Evolutionary conservation across 2,888 invertebrate genomes (phyloP), one percentile per base, ranked within the genome.

Genomic region (Agrilus mali): DNA sequence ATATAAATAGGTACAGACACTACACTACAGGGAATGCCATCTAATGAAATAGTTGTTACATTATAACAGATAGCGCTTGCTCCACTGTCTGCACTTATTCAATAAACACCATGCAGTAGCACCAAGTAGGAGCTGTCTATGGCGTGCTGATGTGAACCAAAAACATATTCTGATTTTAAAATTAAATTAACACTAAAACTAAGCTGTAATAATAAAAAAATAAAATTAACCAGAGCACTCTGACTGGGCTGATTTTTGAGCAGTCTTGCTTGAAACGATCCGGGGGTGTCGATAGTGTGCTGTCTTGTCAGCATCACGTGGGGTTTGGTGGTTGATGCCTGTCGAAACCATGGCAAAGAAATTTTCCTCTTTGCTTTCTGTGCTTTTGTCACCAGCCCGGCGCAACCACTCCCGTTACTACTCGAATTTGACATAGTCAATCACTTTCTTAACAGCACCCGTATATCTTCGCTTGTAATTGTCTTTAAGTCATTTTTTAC

Each of bases 221-320:
- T 34, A 31, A 54, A 58, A 61, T 55, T 62, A 58, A 68, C 67
- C 67, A 67, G 59, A 47, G 61, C 58, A 49, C 74, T 74, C 56
- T 78, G 77, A 60, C 74, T 75, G 60, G 75, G 76, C 68, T 78
- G 77, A 52, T 77, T 70, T 56, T 77, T 80, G 62, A 85, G 75
- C 50, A 81, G 73, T 53, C 80, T 73, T 57, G 86, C 82, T 59
- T 86, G 82, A 71, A 87, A 86, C 48, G 86, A 85, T 65, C 86
- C 78, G 60, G 88, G 88, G 53, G 88, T 86, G 69, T 89, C 89
- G 70, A 90, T 88, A 67, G 89, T 89, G 66, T 89, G 88, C 66
- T 89, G 89, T 43, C 89, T 77, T 47, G 86, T 77, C 44, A 89
- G 76, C 44, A 77, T 75, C 49, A 82, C 81, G 67, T 84, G 86